Evolutionary conservation across 2,113 vertebrate species (phyloP).

Genomic region (Scomber colias): DNA sequence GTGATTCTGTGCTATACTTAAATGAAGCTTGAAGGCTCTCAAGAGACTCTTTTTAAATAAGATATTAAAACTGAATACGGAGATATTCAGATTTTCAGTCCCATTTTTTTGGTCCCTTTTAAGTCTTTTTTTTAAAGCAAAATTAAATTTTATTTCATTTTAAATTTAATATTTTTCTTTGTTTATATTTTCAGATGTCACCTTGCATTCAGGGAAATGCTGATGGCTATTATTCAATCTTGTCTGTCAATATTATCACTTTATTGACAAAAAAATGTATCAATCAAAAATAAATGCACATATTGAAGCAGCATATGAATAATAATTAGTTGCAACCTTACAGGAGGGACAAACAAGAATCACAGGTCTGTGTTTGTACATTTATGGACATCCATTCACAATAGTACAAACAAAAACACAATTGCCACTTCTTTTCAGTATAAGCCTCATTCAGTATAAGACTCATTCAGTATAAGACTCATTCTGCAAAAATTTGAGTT

Average conservation of each 20-base stretch:
- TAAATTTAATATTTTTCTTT: neutral
- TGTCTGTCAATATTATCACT: no score
- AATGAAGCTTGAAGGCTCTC: neutral
- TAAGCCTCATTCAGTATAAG: no score
- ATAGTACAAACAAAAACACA: neutral
- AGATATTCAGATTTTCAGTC: constrained; percentile 14
- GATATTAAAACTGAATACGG: no score
- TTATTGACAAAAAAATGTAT: no score
- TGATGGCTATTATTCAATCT: no score
- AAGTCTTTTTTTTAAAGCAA: neutral
- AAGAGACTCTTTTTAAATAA: neutral
- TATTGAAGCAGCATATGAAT: no score
- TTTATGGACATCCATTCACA: constrained; percentile 2
- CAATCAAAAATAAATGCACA: no score
- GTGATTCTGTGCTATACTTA: constrained; percentile 3
- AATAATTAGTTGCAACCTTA: no score
- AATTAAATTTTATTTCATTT: neutral
- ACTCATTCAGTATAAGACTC: constrained; percentile 40
- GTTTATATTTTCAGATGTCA: neutral
- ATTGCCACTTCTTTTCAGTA: constrained; percentile 1
- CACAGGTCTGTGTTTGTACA: neutral
- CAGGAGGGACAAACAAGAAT: neutral
- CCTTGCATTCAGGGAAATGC: no score
- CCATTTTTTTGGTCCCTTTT: neutral
- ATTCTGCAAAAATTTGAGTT: constrained; percentile 42